A percentile compares a stretch with the other conserved stretches of the same genome.
These are phyloP conservation scores for Saxicola maurus DNA, from an alignment of 2,797 vertebrate species.

Conservation along the genomic window DNA sequence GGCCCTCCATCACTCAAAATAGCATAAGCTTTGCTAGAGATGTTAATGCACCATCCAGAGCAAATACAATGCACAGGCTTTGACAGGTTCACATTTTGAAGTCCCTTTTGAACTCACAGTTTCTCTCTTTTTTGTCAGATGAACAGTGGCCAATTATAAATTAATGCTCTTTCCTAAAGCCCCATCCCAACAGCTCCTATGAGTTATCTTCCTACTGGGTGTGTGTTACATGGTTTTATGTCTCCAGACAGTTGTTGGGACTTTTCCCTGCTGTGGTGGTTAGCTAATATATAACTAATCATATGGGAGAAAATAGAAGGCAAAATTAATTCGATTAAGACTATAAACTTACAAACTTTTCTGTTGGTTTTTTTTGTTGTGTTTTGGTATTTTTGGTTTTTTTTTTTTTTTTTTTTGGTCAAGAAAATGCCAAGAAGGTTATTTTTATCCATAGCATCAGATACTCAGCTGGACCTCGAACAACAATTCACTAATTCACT, in stretches of 20 bases:
- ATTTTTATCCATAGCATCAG: not conserved
- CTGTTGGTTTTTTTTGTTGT: not conserved
- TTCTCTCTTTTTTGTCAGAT: conserved; percentile 5
- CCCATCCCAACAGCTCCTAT: not conserved
- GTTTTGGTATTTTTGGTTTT: not conserved
- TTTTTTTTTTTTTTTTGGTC: not conserved
- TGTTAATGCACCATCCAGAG: conserved; percentile 22
- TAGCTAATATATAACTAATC: conserved; percentile 9
- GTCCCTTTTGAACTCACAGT: conserved; percentile 25
- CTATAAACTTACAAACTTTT: not conserved
- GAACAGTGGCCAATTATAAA: conserved; percentile 34
- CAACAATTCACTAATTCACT: not conserved
- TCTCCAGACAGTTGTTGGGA: not conserved
- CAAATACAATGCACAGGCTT: not conserved
- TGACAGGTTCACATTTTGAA: conserved; percentile 47
- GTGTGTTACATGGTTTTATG: not conserved
- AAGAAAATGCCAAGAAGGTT: not conserved
- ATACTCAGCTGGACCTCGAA: not conserved
- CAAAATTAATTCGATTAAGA: conserved; percentile 4
- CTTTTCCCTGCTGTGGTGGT: not conserved
- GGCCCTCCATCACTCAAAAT: conserved; percentile 9
- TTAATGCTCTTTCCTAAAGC: not conserved
- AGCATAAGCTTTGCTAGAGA: not conserved
- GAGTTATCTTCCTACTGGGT: not conserved
- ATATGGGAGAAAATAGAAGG: not conserved